Base-by-base conservation (phyloP, 2,888 invertebrate genomes). In the Diogma glabrata region DNA sequence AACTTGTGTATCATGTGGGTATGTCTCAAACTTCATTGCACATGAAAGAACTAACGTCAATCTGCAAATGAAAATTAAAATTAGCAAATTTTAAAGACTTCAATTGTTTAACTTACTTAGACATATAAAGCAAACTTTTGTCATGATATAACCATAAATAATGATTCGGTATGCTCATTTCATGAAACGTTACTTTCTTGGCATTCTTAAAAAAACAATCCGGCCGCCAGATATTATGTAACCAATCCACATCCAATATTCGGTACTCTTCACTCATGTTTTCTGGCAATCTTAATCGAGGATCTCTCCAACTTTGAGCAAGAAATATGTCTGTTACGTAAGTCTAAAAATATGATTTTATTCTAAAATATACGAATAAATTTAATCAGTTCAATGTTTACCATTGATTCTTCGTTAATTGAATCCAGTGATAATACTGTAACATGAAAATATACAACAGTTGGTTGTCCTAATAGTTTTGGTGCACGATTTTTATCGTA, bases 331-430 rank as follows among this genome's bases (percentile, higher is more conserved):
- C 91, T 16, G 91, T 90, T 56, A 91, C 90, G 70, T 91, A 92
- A 2, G 92, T 92, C 92, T 92, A 71, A 52, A 60, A 56, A 46
- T 57, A 52, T 26, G 1, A 16, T 30, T 9, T 28, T 9, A 1
- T 19, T 14, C 12, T 2, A 49, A 43, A 46, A 16, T 9, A 16
- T 24, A 26, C n/a, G 26, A 10, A 16, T 9, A 26, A 26, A 23
- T 23, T 28, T 33, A n/a, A 38, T 26, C 10, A 2, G 17, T 30
- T 33, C 14, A 33, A 19, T 45, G n/a, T n/a, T 16, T 46, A 86
- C 89, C 93, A 94, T 94, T 40, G 91, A 91, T 69, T 92, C 91
- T 67, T 93, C 94, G 64, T 93, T 91, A 57, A 94, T 92, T n/a
- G 92, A 92, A 72, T 93, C 92, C 59, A 93, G 72, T 47, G 90